Base-by-base conservation (phyloP, 2,888 invertebrate genomes). In the Anthrax anthrax region DNA sequence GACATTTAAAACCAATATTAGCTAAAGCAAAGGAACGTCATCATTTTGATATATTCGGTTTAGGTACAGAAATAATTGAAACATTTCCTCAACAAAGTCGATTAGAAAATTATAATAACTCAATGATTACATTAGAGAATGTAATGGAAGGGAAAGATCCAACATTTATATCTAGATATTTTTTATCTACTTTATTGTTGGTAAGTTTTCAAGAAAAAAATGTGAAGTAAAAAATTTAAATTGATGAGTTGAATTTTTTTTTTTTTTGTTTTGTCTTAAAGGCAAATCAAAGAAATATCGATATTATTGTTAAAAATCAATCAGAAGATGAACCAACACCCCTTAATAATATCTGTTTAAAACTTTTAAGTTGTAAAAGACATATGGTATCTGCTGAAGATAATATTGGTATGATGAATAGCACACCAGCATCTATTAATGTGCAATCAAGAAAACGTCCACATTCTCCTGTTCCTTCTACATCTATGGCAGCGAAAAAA, bases 1-100 rank as follows among this genome's bases (percentile, higher is more conserved):
- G 56, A 14, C 53, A 59, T n/a, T 40, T 67, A 18, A 59, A 57
- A 29, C 64, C 67, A 9, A 57, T 60, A 9, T 51, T 67, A 38
- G 59, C 60, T 4, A 55, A 58, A 27, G 61, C 66, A 0, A 60
- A 60, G 43, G 57, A 58, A 4, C 59, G 67, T 2, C 64, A 65
- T 51, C 62, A 65, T 51, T 67, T 67, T 36, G 62, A 62, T 47
- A 57, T 67, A 5, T 57, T 54, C 39, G 54, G 57, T n/a, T 44
- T 67, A 17, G 64, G 64, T 1, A 59, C 58, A 3, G 60, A 66
- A 49, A 60, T 67, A 16, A 57, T 67, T 3, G 19, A 39, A 19
- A 19, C 18, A 14, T 12, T 12, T 32, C 10, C 16, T 4, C 2
- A 36, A 13, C 16, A 23, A 34, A 27, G 18, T 4, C n/a, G n/a